A percentile compares a stretch with the other conserved stretches of the same genome.
Evolutionary conservation across 1,140 invertebrate species (phyloP).

Genomic region (Saccostrea echinata): DNA sequence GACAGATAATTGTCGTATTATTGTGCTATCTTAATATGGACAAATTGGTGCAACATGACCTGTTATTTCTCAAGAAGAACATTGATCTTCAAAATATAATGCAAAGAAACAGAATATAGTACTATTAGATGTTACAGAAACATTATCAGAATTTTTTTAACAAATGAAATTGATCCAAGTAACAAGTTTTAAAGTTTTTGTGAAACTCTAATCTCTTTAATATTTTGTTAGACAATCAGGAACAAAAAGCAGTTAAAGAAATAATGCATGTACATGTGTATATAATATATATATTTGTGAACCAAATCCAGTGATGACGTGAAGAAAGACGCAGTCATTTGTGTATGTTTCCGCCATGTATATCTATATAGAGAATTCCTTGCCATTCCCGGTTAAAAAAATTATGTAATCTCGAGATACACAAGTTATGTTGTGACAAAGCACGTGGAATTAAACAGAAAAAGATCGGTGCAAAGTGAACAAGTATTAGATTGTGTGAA

Average conservation of each 20-base stretch:
- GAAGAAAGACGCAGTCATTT: background rate
- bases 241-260: background rate
- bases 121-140: too few relatives aligned
- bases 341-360: constrained; percentile 17
- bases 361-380: constrained; percentile 32
- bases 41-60: background rate
- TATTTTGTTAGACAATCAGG: constrained; percentile 1
- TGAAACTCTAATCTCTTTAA: background rate
- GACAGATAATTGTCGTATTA: background rate
- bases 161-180: background rate
- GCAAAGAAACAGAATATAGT: too few relatives aligned
- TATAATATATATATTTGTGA: constrained; percentile 16
- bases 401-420: constrained; percentile 3
- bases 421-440: background rate
- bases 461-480: constrained; percentile 21
- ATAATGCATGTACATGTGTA: background rate
- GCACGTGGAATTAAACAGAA: background rate
- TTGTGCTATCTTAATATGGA: background rate
- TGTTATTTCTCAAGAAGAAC: constrained; percentile 4
- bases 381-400: constrained; percentile 25
- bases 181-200: background rate
- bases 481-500: constrained; percentile 14
- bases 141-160: background rate
- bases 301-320: constrained; percentile 21
- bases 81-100: constrained; percentile 9